Conservation (phyloP, 2,888 invertebrate species). For the Ormyrus pomaceus region DNA sequence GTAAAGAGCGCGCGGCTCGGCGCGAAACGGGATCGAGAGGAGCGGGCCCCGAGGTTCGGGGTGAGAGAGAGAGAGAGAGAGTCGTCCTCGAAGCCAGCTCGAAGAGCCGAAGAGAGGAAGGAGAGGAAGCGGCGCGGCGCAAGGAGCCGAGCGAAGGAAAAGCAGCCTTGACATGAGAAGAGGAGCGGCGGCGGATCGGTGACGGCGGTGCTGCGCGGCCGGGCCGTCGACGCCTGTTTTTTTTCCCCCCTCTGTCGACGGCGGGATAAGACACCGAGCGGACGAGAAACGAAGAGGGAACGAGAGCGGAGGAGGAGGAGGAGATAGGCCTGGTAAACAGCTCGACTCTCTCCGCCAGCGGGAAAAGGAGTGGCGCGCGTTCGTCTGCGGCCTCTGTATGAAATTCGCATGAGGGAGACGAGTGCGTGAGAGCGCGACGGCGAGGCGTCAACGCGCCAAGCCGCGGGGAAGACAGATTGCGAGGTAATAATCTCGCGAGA, state of each 20-base stretch:
- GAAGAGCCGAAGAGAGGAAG: too few species aligned
- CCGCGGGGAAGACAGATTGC: constrained; percentile 14
- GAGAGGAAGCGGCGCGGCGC: too few species aligned
- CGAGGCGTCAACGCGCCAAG: background rate
- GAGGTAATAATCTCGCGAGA: constrained; percentile 22
- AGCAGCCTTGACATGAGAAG: constrained; percentile 11
- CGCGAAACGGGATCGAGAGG: background rate
- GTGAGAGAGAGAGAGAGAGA: constrained; percentile 3
- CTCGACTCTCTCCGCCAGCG: background rate
- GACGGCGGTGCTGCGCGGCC: constrained; percentile 13
- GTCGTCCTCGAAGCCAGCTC: too few species aligned
- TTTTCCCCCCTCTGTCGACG: background rate
- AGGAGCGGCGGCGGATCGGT: constrained; percentile 2
- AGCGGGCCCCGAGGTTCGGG: background rate
- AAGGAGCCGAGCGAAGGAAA: background rate
- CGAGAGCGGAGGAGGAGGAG: constrained; percentile 11
- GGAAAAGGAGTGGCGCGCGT: constrained; percentile 25
- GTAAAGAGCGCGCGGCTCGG: constrained; percentile 33
- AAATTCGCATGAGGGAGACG: constrained; percentile 22
- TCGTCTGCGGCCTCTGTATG: constrained; percentile 12
- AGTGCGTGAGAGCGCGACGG: background rate
- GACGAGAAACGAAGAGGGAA: constrained; percentile 17
- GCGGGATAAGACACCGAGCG: background rate
- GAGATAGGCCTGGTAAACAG: too few species aligned
- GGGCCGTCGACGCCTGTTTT: constrained; percentile 3